These are phyloP conservation scores for Tetramorium bicarinatum DNA, from an alignment of 2,888 invertebrate species.

Conservation along the genomic window DNA sequence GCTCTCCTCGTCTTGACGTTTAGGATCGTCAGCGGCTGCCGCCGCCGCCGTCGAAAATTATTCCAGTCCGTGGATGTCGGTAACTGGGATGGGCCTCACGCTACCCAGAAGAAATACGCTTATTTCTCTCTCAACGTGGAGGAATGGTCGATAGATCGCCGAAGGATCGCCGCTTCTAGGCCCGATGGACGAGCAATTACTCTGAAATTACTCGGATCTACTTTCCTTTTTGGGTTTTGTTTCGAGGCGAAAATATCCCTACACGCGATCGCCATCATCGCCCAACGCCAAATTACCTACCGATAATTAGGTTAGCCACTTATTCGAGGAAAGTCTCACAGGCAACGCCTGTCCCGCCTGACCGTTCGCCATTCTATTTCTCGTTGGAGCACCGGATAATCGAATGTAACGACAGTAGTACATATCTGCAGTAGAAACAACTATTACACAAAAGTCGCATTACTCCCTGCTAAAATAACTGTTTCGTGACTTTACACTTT, in stretches of 20 bases:
- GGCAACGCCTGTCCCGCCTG: constrained; percentile 24
- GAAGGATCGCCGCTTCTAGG: constrained; percentile 71
- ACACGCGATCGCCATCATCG: constrained; percentile 74
- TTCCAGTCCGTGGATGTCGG: constrained; percentile 65
- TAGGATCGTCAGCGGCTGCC: constrained; percentile 59
- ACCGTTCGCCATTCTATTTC: constrained; percentile 51
- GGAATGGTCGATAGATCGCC: constrained; percentile 57
- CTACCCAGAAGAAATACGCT: constrained; percentile 69
- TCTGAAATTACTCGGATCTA: constrained; percentile 75
- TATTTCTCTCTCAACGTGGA: constrained; percentile 60
- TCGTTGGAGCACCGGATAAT: constrained; percentile 25
- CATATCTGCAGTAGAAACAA: not conserved
- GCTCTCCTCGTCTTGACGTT: constrained; percentile 52
- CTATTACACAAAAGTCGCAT: constrained; percentile 9
- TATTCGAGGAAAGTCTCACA: constrained; percentile 47
- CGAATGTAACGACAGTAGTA: constrained; percentile 22
- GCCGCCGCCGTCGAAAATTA: constrained; percentile 71
- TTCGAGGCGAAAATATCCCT: constrained; percentile 73
- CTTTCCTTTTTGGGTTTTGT: constrained; percentile 69
- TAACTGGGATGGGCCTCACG: constrained; percentile 71
- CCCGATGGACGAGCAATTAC: constrained; percentile 72
- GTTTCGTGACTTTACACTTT: not conserved
- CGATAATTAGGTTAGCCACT: constrained; percentile 65
- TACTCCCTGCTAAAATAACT: not conserved
- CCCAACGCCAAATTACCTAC: constrained; percentile 61